phyloP scores from a whole-genome alignment of 2,113 vertebrate species.

The Equus przewalskii region DNA sequence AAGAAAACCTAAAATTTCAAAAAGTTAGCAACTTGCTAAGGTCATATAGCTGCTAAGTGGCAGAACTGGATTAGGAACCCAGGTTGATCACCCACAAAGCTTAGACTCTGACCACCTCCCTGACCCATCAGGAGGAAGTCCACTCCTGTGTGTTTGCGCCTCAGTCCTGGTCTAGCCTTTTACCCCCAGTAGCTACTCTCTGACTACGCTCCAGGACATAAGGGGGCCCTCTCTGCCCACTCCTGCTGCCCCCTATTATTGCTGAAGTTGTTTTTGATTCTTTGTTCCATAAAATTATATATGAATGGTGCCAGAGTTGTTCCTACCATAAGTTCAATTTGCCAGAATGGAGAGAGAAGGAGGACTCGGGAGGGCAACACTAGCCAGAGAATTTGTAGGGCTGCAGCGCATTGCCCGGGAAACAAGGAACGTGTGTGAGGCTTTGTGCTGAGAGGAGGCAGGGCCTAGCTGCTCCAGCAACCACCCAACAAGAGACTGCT shows the following conservation, averaged over 20 bases:
- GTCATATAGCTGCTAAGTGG: background rate
- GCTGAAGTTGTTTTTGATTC: background rate
- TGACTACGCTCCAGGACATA: background rate
- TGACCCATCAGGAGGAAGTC: background rate
- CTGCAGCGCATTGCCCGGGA: slow-evolving; percentile 66
- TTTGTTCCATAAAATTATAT: background rate
- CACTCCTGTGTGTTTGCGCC: background rate
- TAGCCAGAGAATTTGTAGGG: slow-evolving; percentile 21
- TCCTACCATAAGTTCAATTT: background rate
- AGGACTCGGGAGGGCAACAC: background rate
- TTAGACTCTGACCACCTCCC: background rate
- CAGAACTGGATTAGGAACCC: background rate
- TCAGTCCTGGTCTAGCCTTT: background rate
- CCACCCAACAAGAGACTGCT: slow-evolving; percentile 67
- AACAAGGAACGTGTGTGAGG: slow-evolving; percentile 78
- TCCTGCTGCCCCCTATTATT: background rate
- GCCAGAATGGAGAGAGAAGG: background rate
- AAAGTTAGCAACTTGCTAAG: background rate
- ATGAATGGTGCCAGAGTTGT: background rate
- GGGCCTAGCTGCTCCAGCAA: slow-evolving; percentile 40
- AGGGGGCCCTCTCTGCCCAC: background rate
- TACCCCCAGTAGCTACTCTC: background rate
- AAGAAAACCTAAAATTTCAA: slow-evolving; percentile 12
- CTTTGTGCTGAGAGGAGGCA: slow-evolving; percentile 67
- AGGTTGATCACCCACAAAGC: background rate